Conservation (phyloP, 37 sponge, comb jelly and placozoan genomes). For the Chondrilla cf. caribensis region DNA sequence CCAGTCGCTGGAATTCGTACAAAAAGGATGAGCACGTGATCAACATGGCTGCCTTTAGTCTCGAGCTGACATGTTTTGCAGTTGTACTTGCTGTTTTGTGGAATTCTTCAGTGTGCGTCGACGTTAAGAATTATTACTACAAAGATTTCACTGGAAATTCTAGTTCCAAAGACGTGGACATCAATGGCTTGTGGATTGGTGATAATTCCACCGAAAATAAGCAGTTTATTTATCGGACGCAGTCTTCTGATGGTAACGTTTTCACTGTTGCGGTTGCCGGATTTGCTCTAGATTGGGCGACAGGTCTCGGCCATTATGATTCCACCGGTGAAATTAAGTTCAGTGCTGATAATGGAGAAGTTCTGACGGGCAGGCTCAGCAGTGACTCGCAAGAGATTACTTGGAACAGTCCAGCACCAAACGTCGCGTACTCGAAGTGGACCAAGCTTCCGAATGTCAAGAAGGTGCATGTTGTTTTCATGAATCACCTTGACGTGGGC, state of each 20-base stretch:
- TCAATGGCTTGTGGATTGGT: neutral
- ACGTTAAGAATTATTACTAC: too few relatives aligned
- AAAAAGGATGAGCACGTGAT: too few relatives aligned
- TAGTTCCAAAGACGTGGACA: neutral
- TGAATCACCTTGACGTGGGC: conserved; percentile 76
- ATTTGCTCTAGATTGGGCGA: too few relatives aligned
- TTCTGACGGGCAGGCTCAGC: neutral
- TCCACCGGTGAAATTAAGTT: neutral
- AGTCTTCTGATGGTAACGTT: neutral
- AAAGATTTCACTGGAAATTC: too few relatives aligned
- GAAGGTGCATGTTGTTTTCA: conserved; percentile 60
- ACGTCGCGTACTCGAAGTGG: conserved; percentile 25
- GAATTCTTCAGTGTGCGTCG: too few relatives aligned
- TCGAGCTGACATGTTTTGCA: too few relatives aligned
- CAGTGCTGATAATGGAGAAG: conserved; percentile 1
- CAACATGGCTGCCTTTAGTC: too few relatives aligned
- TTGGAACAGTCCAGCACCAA: neutral
- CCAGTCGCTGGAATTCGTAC: too few relatives aligned
- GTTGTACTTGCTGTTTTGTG: too few relatives aligned
- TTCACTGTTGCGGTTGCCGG: neutral
- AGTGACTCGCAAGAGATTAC: neutral
- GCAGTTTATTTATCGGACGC: neutral
- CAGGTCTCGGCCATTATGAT: too few relatives aligned
- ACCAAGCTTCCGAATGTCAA: conserved; percentile 33
- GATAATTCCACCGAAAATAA: neutral